These are phyloP conservation scores for Hephaestus fuliginosus DNA, from an alignment of 2,797 vertebrate genomes.

Conservation along the genomic window DNA sequence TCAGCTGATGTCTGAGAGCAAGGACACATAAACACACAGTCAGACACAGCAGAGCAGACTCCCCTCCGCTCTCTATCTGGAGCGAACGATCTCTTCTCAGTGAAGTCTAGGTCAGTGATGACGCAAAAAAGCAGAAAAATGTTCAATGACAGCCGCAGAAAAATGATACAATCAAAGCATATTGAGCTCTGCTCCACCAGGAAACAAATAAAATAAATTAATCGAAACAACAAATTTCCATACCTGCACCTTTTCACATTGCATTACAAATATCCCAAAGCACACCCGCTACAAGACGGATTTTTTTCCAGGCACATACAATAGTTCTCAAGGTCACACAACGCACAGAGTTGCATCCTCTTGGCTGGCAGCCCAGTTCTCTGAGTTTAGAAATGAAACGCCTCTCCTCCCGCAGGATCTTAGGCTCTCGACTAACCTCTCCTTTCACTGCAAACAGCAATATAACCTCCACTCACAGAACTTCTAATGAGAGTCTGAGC, in stretches of 20 bases:
- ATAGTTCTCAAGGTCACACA: conserved; percentile 60
- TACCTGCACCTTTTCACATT: not conserved
- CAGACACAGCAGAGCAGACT: conserved; percentile 20
- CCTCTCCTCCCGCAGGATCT: conserved; percentile 50
- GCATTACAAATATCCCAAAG: conserved; percentile 23
- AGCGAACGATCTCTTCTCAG: conserved; percentile 30
- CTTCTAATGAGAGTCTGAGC: conserved; percentile 50
- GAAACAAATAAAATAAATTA: conserved; percentile 3
- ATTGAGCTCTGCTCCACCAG: not conserved
- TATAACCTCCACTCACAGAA: conserved; percentile 35
- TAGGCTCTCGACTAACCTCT: conserved; percentile 46
- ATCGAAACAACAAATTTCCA: not conserved
- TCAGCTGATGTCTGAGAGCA: conserved; percentile 62
- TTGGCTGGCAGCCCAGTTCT: conserved; percentile 57
- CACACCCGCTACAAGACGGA: conserved; percentile 2
- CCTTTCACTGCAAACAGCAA: conserved; percentile 53
- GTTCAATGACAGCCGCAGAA: not conserved
- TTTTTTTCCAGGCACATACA: conserved; percentile 19
- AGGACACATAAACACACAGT: conserved; percentile 30
- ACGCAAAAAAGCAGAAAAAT: conserved; percentile 15
- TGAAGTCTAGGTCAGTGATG: conserved; percentile 38
- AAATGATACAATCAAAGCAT: not conserved
- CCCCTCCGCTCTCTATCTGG: conserved; percentile 27
- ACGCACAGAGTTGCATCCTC: conserved; percentile 44
- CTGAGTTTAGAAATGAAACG: conserved; percentile 49